Base-by-base conservation (phyloP, 2,113 vertebrate genomes). In the Catharus fuscescens region DNA sequence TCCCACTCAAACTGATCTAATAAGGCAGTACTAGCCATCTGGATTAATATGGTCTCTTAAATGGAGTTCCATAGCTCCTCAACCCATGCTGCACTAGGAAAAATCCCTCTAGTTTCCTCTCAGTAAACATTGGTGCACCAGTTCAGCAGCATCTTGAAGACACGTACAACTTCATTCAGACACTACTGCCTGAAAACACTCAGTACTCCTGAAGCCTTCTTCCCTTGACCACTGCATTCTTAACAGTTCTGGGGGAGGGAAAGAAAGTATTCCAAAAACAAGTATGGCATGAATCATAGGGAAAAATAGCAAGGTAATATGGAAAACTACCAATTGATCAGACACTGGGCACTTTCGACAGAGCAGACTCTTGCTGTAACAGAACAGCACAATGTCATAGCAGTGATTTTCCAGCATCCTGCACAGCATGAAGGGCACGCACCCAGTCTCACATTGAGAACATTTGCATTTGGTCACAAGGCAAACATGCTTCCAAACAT, bases 351-450 rank as follows among this genome's bases (percentile, higher is more conserved):
- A 42, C 32, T 45, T 79, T 16, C 23, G n/a, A 20, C 12, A 48
- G 61, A 88, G 61, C 8, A 18, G 52, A 38, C 10, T 59, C 24
- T 24, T 32, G 29, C 24, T 40, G 47, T 32, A 67, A n/a, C 18
- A 83, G 45, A 44, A 42, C 71, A 80, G 64, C 17, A 31, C 12
- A 16, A 8, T 73, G 25, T 6, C 71, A 28, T 8, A 34, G 12
- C 15, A 57, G 24, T 3, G 2, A 40, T 50, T 57, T 88, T 38
- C 17, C 47, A 42, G 19, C 9, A 28, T 11, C 36, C 29, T 65
- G 29, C 65, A 34, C n/a, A 79, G 56, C 26, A 5, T 8, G 38
- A 23, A 60, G 53, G 25, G 8, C 4, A 0, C 61, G n/a, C 0
- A 0, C n/a, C 36, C 64, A 34, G 50, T 34, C 29, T 73, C 24